Evolutionary conservation across 1,140 invertebrate genomes (phyloP).

Genomic region (Bilobella aurantiaca): DNA sequence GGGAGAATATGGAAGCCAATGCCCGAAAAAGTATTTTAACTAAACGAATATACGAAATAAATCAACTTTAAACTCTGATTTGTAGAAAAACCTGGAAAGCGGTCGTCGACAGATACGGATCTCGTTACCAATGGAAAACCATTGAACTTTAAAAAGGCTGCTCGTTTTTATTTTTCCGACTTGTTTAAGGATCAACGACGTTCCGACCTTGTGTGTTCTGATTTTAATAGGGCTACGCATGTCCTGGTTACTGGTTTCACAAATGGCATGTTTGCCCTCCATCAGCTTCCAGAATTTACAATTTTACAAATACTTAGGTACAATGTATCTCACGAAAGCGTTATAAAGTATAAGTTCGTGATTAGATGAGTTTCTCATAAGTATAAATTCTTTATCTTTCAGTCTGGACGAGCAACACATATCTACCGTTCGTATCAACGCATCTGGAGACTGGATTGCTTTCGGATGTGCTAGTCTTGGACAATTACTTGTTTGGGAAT

Average conservation of each 20-base stretch:
- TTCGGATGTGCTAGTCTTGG: constrained; percentile 71
- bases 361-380: constrained; percentile 17
- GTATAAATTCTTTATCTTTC: constrained; percentile 23
- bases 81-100: neutral
- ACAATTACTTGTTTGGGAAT: constrained; percentile 94
- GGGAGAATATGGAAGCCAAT: constrained; percentile 11
- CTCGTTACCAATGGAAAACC: constrained; percentile 20
- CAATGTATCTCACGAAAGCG: too few species aligned
- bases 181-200: constrained; percentile 51
- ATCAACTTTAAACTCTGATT: too few species aligned
- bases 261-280: constrained; percentile 73
- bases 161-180: constrained; percentile 60
- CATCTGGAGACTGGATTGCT: constrained; percentile 88
- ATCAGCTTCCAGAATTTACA: constrained; percentile 85
- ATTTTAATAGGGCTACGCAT: constrained; percentile 64
- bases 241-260: constrained; percentile 72
- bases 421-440: constrained; percentile 67
- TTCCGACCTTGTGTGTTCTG: constrained; percentile 58
- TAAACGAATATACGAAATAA: too few species aligned
- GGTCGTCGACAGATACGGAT: neutral
- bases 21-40: neutral
- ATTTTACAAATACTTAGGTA: constrained; percentile 77
- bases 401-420: constrained; percentile 72
- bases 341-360: too few species aligned
- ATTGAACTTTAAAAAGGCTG: constrained; percentile 56